Evolutionary conservation across 2,797 vertebrate species (phyloP).

Genomic region (Potorous gilbertii): DNA sequence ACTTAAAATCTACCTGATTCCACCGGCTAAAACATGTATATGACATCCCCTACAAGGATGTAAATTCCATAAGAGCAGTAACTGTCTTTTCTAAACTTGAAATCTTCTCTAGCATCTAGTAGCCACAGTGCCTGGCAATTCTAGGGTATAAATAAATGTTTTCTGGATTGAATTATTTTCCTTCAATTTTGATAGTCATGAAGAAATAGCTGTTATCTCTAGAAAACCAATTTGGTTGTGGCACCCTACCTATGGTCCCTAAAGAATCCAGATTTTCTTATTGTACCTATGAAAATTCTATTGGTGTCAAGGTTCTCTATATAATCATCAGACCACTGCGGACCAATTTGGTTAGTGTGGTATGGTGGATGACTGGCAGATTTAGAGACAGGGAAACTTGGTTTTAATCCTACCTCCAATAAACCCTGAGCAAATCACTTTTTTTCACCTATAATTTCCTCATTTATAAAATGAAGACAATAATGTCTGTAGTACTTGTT

Average conservation of each 20-base stretch:
- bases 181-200: neutral
- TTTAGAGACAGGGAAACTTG: neutral
- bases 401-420: neutral
- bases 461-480: neutral
- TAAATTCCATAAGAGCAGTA: neutral
- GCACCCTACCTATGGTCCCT: neutral
- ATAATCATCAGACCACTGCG: neutral
- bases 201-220: neutral
- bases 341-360: neutral
- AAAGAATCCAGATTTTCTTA: neutral
- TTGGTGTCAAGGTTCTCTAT: neutral
- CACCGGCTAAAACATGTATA: neutral
- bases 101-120: neutral
- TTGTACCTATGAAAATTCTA: neutral
- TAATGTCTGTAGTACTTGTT: neutral
- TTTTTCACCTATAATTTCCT: neutral
- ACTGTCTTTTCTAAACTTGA: neutral
- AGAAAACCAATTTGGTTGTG: neutral
- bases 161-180: neutral
- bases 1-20: neutral
- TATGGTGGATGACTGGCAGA: neutral
- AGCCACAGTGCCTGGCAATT: neutral
- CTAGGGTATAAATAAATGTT: neutral
- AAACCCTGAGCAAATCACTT: neutral
- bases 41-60: neutral